phyloP scores from a whole-genome alignment of 2,888 invertebrate species.

The Cosmia trapezina region DNA sequence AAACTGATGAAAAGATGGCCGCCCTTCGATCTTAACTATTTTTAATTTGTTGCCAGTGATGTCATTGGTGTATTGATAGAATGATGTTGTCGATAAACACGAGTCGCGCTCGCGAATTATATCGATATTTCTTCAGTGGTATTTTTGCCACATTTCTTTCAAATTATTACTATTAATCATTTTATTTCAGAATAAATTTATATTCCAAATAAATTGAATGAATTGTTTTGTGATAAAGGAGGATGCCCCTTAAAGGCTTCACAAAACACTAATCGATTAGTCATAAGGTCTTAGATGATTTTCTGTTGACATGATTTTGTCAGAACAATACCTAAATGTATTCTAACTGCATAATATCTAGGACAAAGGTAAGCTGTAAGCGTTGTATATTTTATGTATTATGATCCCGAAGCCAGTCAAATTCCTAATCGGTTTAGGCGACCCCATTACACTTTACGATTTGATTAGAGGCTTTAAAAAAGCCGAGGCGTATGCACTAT shows the following conservation, averaged over 20 bases:
- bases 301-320: not conserved
- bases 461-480: constrained; percentile 19
- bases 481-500: not conserved
- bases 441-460: constrained; percentile 21
- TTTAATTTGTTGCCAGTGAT: constrained; percentile 74
- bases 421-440: constrained; percentile 30
- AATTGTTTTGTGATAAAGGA: too few species aligned
- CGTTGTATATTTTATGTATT: constrained; percentile 12
- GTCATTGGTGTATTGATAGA: constrained; percentile 34
- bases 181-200: too few species aligned
- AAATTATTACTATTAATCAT: too few species aligned
- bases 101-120: too few species aligned
- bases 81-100: too few species aligned
- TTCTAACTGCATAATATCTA: constrained; percentile 7
- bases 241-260: not conserved
- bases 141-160: too few species aligned
- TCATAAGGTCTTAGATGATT: not conserved
- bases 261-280: not conserved
- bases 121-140: too few species aligned
- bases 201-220: too few species aligned
- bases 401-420: constrained; percentile 48
- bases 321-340: not conserved
- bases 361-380: constrained; percentile 14
- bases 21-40: constrained; percentile 79
- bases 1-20: constrained; percentile 66